phyloP scores from a whole-genome alignment of 1,140 invertebrate genomes.

The Lepidurus arcticus region DNA sequence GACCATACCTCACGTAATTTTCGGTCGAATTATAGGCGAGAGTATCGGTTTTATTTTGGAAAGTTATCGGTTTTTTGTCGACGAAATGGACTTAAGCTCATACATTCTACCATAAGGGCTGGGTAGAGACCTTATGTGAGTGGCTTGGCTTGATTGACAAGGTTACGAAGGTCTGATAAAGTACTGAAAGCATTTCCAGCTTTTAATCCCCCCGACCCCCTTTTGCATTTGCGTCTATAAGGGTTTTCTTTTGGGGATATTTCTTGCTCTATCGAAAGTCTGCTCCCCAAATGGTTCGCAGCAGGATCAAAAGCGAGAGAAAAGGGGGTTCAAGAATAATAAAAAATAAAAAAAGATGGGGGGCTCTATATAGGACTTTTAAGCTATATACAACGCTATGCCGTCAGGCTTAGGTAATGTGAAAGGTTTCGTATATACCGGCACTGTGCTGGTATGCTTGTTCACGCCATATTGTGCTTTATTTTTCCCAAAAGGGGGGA shows the following conservation, averaged over 20 bases:
- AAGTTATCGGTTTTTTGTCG: not conserved
- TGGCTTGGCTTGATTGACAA: not conserved
- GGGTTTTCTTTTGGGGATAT: not conserved
- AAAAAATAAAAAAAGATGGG: not conserved
- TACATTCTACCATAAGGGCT: no score
- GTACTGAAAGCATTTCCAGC: not conserved
- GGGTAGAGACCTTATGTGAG: not conserved
- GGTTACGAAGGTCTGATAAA: not conserved
- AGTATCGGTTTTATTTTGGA: not conserved
- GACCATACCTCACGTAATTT: not conserved
- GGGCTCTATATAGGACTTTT: not conserved
- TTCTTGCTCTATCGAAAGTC: not conserved
- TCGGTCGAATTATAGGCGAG: not conserved
- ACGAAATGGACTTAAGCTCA: no score
- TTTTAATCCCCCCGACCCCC: not conserved
- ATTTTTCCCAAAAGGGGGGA: not conserved
- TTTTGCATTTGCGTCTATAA: not conserved
- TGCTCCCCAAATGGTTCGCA: not conserved
- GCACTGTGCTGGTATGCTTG: constrained; percentile 11
- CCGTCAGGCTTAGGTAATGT: constrained; percentile 1
- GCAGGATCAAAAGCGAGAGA: constrained; percentile 12
- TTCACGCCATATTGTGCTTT: constrained; percentile 10
- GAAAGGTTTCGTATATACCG: constrained; percentile 1
- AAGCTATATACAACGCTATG: not conserved
- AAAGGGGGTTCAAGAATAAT: not conserved